phyloP scores from a whole-genome alignment of 2,797 vertebrate genomes.

The Notolepis coatsorum region DNA sequence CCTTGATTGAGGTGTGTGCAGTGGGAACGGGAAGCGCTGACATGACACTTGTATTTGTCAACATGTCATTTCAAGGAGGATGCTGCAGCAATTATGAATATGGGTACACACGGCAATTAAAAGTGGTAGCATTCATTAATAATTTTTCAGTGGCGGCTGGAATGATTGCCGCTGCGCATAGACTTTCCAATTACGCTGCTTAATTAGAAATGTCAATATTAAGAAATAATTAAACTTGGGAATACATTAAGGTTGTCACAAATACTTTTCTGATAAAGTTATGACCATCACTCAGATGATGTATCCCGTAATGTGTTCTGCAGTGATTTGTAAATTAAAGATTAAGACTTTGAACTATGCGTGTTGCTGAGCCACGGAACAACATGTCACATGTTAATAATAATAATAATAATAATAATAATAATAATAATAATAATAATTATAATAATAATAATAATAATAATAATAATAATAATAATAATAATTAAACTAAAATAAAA shows the following conservation, averaged over 20 bases:
- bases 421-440: no score
- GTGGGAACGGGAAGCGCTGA: conserved; percentile 77
- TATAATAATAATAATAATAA: no score
- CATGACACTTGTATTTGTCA: conserved; percentile 86
- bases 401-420: no score
- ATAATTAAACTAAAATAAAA: conserved; percentile 28
- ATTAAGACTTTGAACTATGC: conserved; percentile 54
- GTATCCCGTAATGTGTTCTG: conserved; percentile 63
- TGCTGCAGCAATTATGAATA: conserved; percentile 81
- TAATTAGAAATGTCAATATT: conserved; percentile 89
- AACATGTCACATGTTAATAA: no score
- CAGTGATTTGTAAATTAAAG: conserved; percentile 62
- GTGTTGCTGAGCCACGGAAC: no score
- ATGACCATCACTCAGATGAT: conserved; percentile 65
- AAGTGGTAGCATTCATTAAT: conserved; percentile 84
- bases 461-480: no score
- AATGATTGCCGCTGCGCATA: conserved; percentile 79
- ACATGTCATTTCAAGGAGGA: conserved; percentile 82
- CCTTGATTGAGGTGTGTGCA: conserved; percentile 82
- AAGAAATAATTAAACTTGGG: conserved; percentile 84
- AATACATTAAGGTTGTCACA: conserved; percentile 80
- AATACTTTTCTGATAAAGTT: conserved; percentile 69
- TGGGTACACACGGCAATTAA: conserved; percentile 84
- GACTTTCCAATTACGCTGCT: conserved; percentile 83
- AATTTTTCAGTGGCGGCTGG: conserved; percentile 78